phyloP scores from a whole-genome alignment of 2,797 vertebrate genomes.

The Artibeus jamaicensis region DNA sequence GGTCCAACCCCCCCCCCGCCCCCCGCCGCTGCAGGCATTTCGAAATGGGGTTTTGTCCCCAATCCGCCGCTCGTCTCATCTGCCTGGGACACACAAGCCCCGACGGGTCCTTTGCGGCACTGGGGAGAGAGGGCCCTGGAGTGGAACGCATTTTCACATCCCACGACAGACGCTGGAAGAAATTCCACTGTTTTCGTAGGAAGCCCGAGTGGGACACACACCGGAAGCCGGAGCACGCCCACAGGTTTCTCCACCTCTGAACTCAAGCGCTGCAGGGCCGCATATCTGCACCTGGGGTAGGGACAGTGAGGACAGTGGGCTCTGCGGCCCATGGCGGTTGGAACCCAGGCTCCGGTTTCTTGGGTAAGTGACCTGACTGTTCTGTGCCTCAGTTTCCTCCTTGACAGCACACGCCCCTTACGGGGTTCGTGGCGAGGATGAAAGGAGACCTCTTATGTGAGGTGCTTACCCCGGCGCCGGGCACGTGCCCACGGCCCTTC shows the following conservation, averaged over 20 bases:
- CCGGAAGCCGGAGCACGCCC: neutral
- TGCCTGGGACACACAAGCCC: neutral
- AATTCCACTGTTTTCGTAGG: neutral
- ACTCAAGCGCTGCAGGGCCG: rapidly evolving
- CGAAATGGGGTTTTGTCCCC: neutral
- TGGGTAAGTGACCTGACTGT: neutral
- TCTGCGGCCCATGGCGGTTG: neutral
- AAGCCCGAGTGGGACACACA: neutral
- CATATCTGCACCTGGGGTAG: neutral
- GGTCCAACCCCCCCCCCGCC: too few species aligned
- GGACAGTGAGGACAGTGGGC: rapidly evolving
- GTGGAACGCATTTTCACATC: rapidly evolving
- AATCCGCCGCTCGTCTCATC: neutral
- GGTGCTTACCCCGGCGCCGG: neutral
- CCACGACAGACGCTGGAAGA: neutral
- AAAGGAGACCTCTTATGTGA: neutral
- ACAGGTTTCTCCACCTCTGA: neutral
- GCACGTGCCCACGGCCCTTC: neutral
- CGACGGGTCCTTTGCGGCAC: rapidly evolving
- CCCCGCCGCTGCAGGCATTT: neutral
- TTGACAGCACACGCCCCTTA: neutral
- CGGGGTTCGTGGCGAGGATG: neutral
- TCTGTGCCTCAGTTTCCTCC: neutral
- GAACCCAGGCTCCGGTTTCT: neutral
- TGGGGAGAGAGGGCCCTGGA: neutral